Evolutionary conservation across 2,797 vertebrate genomes (phyloP).

Genomic region (Ciconia nigra): DNA sequence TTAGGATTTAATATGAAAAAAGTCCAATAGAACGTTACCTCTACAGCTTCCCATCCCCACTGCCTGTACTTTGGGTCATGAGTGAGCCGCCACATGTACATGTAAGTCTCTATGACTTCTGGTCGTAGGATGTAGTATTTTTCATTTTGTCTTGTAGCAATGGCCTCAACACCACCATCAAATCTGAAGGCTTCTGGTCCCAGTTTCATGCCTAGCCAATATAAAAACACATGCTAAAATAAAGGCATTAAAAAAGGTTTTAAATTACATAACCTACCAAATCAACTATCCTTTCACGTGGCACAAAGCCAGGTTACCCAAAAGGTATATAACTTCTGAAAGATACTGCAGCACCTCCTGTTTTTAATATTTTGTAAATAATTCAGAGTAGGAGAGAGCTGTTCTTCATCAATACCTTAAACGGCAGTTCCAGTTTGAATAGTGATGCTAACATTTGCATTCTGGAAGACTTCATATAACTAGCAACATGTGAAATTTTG

Average conservation of each 20-base stretch:
- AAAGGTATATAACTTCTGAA: background rate
- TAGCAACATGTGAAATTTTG: background rate
- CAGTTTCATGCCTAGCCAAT: conserved; percentile 85
- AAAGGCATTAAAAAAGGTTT: background rate
- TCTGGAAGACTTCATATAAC: background rate
- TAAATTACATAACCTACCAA: background rate
- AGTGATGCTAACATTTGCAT: background rate
- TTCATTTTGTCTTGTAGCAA: conserved; percentile 96
- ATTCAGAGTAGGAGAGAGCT: background rate
- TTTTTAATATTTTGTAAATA: background rate
- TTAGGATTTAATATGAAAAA: background rate
- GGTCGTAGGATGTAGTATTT: conserved; percentile 98
- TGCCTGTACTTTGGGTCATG: conserved; percentile 96
- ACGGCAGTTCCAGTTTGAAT: background rate
- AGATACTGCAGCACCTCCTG: background rate
- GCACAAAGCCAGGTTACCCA: background rate
- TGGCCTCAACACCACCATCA: conserved; percentile 95
- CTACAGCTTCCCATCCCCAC: conserved; percentile 98
- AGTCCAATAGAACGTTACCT: conserved; percentile 75
- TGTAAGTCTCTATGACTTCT: conserved; percentile 97
- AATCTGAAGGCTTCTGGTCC: conserved; percentile 97
- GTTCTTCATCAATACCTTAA: background rate
- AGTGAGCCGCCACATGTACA: conserved; percentile 99
- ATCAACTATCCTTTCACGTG: background rate
- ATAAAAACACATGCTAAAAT: background rate